These are phyloP conservation scores for Streptopelia turtur DNA, from an alignment of 2,797 vertebrate species.

Conservation along the genomic window DNA sequence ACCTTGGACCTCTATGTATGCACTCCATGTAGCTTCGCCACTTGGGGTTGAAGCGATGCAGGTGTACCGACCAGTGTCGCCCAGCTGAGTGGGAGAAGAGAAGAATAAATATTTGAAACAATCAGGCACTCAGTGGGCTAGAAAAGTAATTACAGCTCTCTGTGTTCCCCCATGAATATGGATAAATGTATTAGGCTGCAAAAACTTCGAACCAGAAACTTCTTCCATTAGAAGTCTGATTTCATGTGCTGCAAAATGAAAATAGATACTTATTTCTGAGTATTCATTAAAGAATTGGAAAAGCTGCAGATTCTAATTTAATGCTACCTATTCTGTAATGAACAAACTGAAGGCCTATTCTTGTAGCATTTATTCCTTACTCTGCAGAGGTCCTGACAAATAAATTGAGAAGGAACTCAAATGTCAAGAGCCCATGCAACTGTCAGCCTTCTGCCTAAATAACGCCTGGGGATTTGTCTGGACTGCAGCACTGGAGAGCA, in stretches of 20 bases:
- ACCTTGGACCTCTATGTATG: constrained; percentile 97
- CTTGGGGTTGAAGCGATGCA: constrained; percentile 95
- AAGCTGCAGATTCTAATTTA: neutral
- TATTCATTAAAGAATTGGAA: neutral
- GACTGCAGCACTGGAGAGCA: neutral
- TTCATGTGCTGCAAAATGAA: neutral
- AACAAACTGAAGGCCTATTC: neutral
- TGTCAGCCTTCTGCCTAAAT: neutral
- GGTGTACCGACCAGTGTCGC: constrained; percentile 93
- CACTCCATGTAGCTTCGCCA: constrained; percentile 95
- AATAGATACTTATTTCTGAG: neutral
- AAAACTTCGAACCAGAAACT: neutral
- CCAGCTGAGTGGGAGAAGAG: constrained; percentile 81
- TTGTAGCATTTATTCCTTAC: neutral
- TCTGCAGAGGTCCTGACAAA: neutral
- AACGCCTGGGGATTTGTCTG: neutral
- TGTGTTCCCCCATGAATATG: constrained; percentile 25
- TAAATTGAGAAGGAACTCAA: neutral
- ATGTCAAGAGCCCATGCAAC: neutral
- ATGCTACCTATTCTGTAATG: neutral
- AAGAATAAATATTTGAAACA: constrained; percentile 69
- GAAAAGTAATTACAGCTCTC: constrained; percentile 68
- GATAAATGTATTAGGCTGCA: constrained; percentile 5
- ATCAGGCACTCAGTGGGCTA: constrained; percentile 53
- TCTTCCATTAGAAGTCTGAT: neutral